Base-by-base conservation (phyloP, 2,797 vertebrate species). In the Myotis findleyi region DNA sequence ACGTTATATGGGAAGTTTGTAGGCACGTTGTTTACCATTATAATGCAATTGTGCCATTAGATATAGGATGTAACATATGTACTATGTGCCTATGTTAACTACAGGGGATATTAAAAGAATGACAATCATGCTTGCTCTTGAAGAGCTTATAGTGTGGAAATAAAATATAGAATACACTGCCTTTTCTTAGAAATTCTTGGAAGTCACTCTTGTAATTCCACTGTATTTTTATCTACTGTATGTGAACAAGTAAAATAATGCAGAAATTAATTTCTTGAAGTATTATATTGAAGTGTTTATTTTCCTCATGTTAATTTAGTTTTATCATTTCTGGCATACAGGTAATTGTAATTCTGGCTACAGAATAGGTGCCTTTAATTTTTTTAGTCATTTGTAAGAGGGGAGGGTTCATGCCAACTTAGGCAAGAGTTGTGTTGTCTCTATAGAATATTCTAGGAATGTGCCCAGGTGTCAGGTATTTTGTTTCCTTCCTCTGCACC, bases 281-380 rank as follows among this genome's bases (percentile, higher is more conserved):
- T 27, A n/a, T 23, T 72, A 23, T 27, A 30, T 23, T 69, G 27
- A 89, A 47, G 38, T 86, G 23, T 68, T 83, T 76, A 36, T 49
- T 95, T 96, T 91, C 59, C 38, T 93, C 73, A 76, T 33, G 49
- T 89, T 76, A 85, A 1, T n/a, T 41, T 76, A 38, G 55, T 82
- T 94, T 71, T 73, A 36, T 94, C 62, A 64, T 47, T 75, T 72
- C 47, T 91, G 73, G 21, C 23, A 79, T 71, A 14, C 6, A 44
- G 36, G 49, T 76, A 55, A 51, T 53, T 66, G 73, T 51, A 36
- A 36, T 33, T 57, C 13, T 66, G 2, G 66, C 25, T 66, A 69
- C 55, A 53, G 25, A 82, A n/a, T 49, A 68, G 53, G 9, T 68
- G 7, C 38, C 33, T 76, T 87, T 83, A 47, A 72, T 81, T 51